A percentile compares a stretch with the other conserved stretches of the same genome.
Conservation (phyloP, 2,888 invertebrate species). For the Sussaba pulchella region DNA sequence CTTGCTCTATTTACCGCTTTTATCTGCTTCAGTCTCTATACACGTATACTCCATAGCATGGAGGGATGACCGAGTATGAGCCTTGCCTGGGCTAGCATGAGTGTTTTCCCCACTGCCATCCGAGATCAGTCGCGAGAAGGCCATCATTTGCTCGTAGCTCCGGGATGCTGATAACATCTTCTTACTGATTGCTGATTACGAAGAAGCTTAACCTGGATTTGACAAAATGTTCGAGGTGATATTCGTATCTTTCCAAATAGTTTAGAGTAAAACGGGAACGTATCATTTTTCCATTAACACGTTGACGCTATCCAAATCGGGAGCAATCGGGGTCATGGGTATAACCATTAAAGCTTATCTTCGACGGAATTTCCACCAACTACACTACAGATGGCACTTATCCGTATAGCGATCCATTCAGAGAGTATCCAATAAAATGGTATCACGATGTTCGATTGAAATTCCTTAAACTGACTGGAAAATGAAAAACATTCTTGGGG, state of each 20-base stretch:
- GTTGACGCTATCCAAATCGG: background rate
- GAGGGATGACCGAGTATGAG: constrained; percentile 39
- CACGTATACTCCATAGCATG: background rate
- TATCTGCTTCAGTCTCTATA: background rate
- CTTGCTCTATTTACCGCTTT: background rate
- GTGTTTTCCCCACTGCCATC: constrained; percentile 33
- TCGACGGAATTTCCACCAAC: background rate
- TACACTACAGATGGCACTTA: background rate
- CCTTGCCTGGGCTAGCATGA: constrained; percentile 6
- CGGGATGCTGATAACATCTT: constrained; percentile 29
- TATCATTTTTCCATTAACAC: constrained; percentile 5
- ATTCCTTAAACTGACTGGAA: too few species aligned
- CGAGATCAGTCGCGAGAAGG: constrained; percentile 23
- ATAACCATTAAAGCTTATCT: background rate
- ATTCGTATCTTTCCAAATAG: constrained; percentile 23
- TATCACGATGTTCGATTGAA: too few species aligned
- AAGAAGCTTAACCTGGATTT: constrained; percentile 58
- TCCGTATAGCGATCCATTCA: too few species aligned
- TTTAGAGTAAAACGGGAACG: background rate
- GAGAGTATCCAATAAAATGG: too few species aligned
- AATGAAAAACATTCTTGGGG: too few species aligned
- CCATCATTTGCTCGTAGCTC: constrained; percentile 9
- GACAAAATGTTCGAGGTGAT: constrained; percentile 11
- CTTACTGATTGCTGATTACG: constrained; percentile 41
- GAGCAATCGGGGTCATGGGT: background rate